Evolutionary conservation across 2,113 vertebrate species (phyloP).

Genomic region (pig (Sus scrofa)): DNA sequence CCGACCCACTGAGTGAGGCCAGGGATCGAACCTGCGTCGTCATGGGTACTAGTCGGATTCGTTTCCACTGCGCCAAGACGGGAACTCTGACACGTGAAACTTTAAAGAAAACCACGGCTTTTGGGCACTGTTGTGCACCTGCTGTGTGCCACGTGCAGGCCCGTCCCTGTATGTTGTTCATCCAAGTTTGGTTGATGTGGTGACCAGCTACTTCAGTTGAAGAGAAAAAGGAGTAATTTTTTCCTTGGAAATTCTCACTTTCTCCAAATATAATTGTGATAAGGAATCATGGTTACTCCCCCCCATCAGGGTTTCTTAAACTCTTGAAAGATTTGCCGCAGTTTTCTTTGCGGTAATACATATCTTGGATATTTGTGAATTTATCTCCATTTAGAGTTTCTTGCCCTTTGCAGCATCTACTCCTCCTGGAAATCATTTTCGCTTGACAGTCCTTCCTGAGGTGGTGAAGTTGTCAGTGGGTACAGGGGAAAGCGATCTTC

Average conservation of each 20-base stretch:
- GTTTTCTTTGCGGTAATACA: neutral
- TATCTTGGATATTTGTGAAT: neutral
- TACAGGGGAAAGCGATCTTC: too few species aligned
- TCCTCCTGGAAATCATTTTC: neutral
- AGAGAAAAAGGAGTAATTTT: neutral
- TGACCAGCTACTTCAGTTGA: accelerated
- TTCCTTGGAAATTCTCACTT: neutral
- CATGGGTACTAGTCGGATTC: too few species aligned
- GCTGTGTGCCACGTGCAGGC: accelerated
- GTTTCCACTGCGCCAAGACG: too few species aligned
- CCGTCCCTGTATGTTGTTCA: accelerated
- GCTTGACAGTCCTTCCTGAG: slow-evolving; percentile 3
- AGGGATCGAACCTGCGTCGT: too few species aligned
- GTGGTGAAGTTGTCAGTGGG: neutral
- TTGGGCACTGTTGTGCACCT: accelerated
- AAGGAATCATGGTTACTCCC: neutral
- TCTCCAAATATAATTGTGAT: accelerated
- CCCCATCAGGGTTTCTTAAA: too few species aligned
- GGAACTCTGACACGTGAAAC: neutral
- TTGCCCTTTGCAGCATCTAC: neutral
- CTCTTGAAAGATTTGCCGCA: neutral
- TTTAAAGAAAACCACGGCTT: neutral
- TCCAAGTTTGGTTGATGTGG: accelerated
- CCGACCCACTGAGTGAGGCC: too few species aligned
- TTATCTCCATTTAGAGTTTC: neutral